phyloP scores from a whole-genome alignment of 2,888 invertebrate species.

The Stenodera caucasica region DNA sequence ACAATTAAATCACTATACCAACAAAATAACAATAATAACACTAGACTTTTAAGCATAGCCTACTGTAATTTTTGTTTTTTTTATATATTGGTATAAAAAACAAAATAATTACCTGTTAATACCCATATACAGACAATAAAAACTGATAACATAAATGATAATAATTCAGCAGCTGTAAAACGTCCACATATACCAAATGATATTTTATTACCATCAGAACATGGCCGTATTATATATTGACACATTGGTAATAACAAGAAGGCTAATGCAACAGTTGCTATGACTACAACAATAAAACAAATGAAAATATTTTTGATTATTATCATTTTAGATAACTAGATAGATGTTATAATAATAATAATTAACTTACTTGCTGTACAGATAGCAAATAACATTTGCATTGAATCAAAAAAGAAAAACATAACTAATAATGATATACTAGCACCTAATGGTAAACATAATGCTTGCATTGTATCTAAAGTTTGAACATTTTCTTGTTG shows the following conservation, averaged over 20 bases:
- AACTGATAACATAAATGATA: slow-evolving; percentile 89
- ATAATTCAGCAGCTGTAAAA: slow-evolving; percentile 91
- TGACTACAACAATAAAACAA: slow-evolving; percentile 64
- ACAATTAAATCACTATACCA: neutral
- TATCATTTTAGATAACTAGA: too few relatives aligned
- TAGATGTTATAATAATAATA: too few relatives aligned
- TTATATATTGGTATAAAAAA: neutral
- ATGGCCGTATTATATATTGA: slow-evolving; percentile 88
- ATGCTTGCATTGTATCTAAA: slow-evolving; percentile 94
- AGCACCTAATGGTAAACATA: slow-evolving; percentile 94
- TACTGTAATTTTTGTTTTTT: neutral
- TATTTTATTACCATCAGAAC: slow-evolving; percentile 81
- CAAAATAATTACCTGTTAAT: slow-evolving; percentile 67
- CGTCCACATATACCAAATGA: slow-evolving; percentile 91
- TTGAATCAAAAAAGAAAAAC: slow-evolving; percentile 99
- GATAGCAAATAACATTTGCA: slow-evolving; percentile 94
- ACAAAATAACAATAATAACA: neutral
- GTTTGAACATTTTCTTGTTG: slow-evolving; percentile 70
- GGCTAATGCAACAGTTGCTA: slow-evolving; percentile 95
- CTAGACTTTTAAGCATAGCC: neutral
- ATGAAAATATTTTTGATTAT: neutral
- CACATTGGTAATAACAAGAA: slow-evolving; percentile 96
- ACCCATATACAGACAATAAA: slow-evolving; percentile 97
- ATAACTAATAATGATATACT: slow-evolving; percentile 94
- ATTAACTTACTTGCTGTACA: slow-evolving; percentile 90